phyloP scores from a whole-genome alignment of 2,888 invertebrate genomes.

The Mythimna ferrago region DNA sequence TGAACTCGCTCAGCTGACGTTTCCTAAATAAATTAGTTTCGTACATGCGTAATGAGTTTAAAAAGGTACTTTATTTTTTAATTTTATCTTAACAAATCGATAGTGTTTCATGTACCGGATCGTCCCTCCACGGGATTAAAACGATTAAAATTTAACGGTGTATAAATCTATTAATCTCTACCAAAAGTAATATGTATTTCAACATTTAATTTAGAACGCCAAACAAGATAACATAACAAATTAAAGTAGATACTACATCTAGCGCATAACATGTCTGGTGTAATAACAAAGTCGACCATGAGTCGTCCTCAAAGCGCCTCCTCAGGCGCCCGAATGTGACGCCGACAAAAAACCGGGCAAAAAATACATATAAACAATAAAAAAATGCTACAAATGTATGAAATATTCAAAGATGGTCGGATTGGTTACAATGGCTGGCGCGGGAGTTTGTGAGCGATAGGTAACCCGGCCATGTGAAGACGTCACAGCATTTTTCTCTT shows the following conservation, averaged over 20 bases:
- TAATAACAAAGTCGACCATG: conserved; percentile 60
- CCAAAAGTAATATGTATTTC: no score
- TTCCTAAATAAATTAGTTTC: no score
- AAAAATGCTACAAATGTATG: conserved; percentile 71
- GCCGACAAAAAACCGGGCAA: conserved; percentile 75
- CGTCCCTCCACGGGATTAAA: no score
- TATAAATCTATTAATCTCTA: no score
- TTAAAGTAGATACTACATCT: conserved; percentile 24
- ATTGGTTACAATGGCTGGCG: conserved; percentile 70
- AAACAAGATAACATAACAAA: not conserved
- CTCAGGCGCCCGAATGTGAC: conserved; percentile 80
- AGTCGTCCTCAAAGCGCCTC: conserved; percentile 70
- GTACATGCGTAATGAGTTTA: no score
- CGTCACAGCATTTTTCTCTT: conserved; percentile 38
- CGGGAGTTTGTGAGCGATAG: conserved; percentile 69
- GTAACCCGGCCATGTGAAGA: conserved; percentile 67
- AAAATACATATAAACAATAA: conserved; percentile 62
- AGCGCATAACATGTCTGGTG: conserved; percentile 33
- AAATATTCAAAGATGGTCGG: conserved; percentile 80
- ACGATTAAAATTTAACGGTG: no score
- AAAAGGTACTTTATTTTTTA: no score
- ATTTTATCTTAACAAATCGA: no score
- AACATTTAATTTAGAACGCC: no score
- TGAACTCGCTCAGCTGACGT: no score
- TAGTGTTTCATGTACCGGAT: no score